Evolutionary conservation across 2,797 vertebrate species (phyloP).

Genomic region (Enteromius unitaeniatus): DNA sequence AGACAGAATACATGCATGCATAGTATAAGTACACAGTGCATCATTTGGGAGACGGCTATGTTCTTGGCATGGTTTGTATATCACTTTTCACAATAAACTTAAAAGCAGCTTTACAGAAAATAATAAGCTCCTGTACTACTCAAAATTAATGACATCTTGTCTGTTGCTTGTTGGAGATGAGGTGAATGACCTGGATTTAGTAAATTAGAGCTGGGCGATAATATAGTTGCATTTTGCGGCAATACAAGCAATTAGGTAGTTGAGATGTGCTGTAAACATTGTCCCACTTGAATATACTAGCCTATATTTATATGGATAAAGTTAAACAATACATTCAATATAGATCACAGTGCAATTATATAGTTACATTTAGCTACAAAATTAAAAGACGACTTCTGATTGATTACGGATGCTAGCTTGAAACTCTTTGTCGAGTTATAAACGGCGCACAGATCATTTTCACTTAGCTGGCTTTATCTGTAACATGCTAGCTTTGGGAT

Average conservation of each 20-base stretch:
- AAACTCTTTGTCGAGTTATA: background rate
- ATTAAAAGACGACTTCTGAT: background rate
- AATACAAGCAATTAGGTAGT: background rate
- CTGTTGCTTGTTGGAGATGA: background rate
- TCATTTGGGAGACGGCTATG: background rate
- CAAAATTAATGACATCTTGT: background rate
- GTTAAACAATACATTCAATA: background rate
- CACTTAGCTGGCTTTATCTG: conserved; percentile 34
- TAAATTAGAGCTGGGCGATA: background rate
- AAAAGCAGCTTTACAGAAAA: background rate
- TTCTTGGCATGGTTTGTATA: background rate
- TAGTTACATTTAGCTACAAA: background rate
- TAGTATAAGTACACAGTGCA: background rate
- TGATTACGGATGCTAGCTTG: background rate
- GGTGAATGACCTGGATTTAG: background rate
- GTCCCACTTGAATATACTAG: background rate
- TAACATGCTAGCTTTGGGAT: conserved; percentile 22
- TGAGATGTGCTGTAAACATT: background rate
- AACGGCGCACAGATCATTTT: conserved; percentile 25
- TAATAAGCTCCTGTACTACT: background rate
- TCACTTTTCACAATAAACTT: background rate
- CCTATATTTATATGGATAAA: background rate
- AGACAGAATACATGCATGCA: background rate
- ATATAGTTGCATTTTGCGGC: background rate
- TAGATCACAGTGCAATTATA: background rate